Base-by-base conservation (phyloP, 2,113 vertebrate genomes). In the Alaudala cheleensis region DNA sequence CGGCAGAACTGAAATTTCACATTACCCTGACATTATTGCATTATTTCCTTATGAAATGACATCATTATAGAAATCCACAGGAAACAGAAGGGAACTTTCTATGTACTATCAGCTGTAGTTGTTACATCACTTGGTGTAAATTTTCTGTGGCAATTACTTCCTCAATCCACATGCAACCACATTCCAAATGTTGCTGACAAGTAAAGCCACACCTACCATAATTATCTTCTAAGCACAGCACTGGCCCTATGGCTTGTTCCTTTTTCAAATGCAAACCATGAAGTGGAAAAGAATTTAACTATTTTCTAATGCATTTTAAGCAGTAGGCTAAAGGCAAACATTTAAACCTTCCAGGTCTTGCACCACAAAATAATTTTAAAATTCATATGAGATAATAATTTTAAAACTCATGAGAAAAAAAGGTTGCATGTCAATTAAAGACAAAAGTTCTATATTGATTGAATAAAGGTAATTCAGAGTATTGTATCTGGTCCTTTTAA, bases 31-130 rank as follows among this genome's bases (percentile, higher is more conserved):
- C 33, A 77, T 31, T 61, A 92, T 13, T 86, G 49, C 34, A 89
- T 20, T 71, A 83, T 93, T 97, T 97, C 92, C 84, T 80, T 22
- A 37, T 45, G 86, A 86, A 93, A 80, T 21, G 22, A 83, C 45
- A 60, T 8, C 47, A 62, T 85, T 60, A 64, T 17, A 95, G 74
- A 92, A 95, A 93, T 56, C 69, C 81, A 81, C 67, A 93, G 95
- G 97, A 97, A 96, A 91, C 56, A 81, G 76, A 91, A 88, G 76
- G 71, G 45, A 94, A 84, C 56, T 45, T 94, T 93, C 92, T 72
- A 74, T 21, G 50, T 61, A 51, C n/a, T 80, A 44, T 79, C 50
- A 86, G 69, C 65, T 76, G 87, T 14, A 90, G 91, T 14, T 96
- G 86, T 71, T 72, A 80, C 44, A 83, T 88, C 92, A 82, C 37